Base-by-base conservation (phyloP, 2,113 vertebrate genomes). In the Mobula hypostoma region DNA sequence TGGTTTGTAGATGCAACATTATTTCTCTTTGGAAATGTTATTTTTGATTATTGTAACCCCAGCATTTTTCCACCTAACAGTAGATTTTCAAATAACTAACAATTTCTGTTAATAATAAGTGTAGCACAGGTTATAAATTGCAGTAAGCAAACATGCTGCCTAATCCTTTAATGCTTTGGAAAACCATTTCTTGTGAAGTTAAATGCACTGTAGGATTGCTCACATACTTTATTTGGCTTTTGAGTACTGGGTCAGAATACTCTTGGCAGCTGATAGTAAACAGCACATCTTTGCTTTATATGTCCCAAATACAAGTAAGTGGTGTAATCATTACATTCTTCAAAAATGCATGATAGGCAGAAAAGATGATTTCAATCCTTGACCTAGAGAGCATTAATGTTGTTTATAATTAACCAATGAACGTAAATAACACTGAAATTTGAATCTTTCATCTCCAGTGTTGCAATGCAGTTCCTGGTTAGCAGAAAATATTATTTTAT, bases 151-250 rank as follows among this genome's bases (percentile, higher is more conserved):
- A 93, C 36, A 72, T 72, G 0, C 32, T 36, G 24, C 24, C 19
- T 27, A 29, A 11, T 11, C 48, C 48, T 85, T 11, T 48, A 58
- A 58, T 15, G 29, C 61, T 90, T 90, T 66, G 61, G 85, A 63
- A 68, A 66, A 29, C 2, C 19, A 7, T 21, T 56, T 70, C 70
- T 27, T 29, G 91, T 24, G 8, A 72, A 70, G 66, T 27, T 93
- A 32, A 93, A 56, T 19, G 12, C 29, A 68, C 17, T 68, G n/a
- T 68, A 15, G 63, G 36, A 74, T 87, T 27, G 90, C 58, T 68
- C 85, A 66, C n/a, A 63, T 66, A 48, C 29, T 88, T 63, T 87
- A 72, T 72, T 92, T 92, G 66, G 9, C 66, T 70, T 93, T 76
- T 70, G 21, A 12, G 32, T 1, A 5, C 91, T 76, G 91, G 91